Percentiles rank a stretch among this genome's conserved stretches.
These are phyloP conservation scores for Macropis europaea DNA, from an alignment of 2,888 invertebrate species.

Conservation along the genomic window DNA sequence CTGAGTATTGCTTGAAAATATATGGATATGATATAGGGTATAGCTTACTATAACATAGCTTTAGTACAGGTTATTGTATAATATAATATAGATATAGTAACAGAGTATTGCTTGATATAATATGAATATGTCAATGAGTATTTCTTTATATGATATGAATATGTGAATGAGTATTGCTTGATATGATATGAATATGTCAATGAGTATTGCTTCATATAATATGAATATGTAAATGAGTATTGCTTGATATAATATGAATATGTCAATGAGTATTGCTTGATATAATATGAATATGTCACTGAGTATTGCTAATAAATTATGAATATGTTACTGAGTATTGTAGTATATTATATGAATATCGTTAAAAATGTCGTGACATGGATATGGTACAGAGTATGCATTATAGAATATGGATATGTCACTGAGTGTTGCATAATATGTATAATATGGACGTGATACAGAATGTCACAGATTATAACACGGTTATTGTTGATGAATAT, in stretches of 20 bases:
- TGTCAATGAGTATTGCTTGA: not conserved
- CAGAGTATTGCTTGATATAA: not conserved
- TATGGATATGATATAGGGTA: conserved; percentile 3
- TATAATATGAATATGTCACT: not conserved
- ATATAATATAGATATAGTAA: not conserved
- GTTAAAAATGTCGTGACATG: not conserved
- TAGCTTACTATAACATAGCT: not conserved
- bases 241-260: not conserved
- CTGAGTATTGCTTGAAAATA: not conserved
- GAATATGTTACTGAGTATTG: not conserved
- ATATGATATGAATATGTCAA: too few species aligned
- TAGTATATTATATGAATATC: not conserved
- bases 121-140: not conserved
- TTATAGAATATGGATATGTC: not conserved
- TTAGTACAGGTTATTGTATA: not conserved
- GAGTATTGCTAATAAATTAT: not conserved
- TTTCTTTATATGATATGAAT: not conserved
- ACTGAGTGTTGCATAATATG: not conserved
- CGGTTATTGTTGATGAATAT: not conserved
- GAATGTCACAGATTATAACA: conserved; percentile 12
- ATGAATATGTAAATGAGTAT: conserved; percentile 1
- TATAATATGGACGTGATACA: not conserved
- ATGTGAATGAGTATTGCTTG: not conserved
- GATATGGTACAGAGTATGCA: not conserved
- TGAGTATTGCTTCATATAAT: not conserved